Percentiles rank a stretch among this genome's conserved stretches.
Evolutionary conservation across 2,797 vertebrate species (phyloP).

Genomic region (Anomalospiza imberbis): DNA sequence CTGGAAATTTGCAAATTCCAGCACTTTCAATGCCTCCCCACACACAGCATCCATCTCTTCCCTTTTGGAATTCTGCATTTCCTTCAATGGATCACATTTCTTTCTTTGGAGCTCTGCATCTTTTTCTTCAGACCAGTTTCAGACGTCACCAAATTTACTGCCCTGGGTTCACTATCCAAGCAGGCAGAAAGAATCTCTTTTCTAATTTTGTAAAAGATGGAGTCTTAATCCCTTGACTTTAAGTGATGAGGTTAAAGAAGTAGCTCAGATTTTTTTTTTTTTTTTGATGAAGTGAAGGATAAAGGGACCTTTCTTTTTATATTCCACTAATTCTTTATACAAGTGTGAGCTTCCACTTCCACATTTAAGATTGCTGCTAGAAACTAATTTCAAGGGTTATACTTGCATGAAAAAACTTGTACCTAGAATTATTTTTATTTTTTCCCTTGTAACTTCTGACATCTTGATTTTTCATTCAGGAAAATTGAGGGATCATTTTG

Average conservation of each 20-base stretch:
- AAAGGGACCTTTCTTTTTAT: background rate
- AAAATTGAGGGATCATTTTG: background rate
- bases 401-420: background rate
- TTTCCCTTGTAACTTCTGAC: background rate
- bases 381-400: background rate
- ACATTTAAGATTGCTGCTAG: background rate
- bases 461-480: background rate
- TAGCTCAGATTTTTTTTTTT: background rate
- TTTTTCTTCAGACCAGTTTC: background rate
- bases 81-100: background rate
- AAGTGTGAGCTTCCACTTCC: background rate
- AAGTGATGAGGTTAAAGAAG: background rate
- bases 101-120: background rate
- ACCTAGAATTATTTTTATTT: background rate
- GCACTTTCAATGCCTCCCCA: fast-evolving
- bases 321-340: background rate
- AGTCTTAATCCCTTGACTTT: background rate
- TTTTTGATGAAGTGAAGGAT: background rate
- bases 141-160: fast-evolving
- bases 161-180: background rate
- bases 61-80: background rate
- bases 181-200: background rate
- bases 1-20: background rate
- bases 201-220: background rate
- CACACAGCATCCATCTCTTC: fast-evolving